phyloP scores from a whole-genome alignment of 92 coral and sea anemone species.

The Scolanthus callimorphus region DNA sequence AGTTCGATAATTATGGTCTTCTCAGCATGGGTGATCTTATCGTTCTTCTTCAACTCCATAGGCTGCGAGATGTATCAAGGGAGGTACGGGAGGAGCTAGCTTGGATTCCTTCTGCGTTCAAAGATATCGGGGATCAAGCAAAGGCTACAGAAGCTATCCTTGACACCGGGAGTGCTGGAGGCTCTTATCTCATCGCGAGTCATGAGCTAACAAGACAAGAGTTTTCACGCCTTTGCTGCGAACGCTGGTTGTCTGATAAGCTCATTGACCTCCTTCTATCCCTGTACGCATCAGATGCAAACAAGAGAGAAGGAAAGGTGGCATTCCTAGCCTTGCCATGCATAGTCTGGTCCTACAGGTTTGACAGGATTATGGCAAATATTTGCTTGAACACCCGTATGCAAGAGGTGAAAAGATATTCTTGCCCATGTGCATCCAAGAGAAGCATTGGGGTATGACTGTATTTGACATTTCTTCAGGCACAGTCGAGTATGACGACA shows the following conservation, averaged over 20 bases:
- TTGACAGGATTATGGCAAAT: not conserved
- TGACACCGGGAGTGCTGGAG: slow-evolving; percentile 6
- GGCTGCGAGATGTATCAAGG: slow-evolving; percentile 1
- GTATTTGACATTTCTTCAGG: not conserved
- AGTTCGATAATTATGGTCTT: slow-evolving; percentile 5
- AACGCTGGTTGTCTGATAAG: not conserved
- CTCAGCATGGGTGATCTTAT: slow-evolving; percentile 1
- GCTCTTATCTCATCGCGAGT: not conserved
- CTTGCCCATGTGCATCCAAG: not conserved
- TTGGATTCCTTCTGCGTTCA: slow-evolving; percentile 8
- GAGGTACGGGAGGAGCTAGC: slow-evolving; percentile 3
- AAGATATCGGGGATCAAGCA: slow-evolving; percentile 1
- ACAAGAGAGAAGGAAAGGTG: not conserved
- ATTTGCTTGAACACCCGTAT: not conserved
- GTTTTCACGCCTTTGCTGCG: slow-evolving; percentile 4
- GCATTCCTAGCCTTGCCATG: not conserved
- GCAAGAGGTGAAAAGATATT: not conserved
- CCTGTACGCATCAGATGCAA: not conserved
- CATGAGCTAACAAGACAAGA: slow-evolving; percentile 11
- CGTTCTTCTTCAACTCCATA: slow-evolving; percentile 1
- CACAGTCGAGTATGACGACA: not conserved
- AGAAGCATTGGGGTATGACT: not conserved
- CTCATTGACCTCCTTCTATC: slow-evolving; percentile 2
- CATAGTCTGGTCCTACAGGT: not conserved
- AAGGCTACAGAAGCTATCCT: slow-evolving; percentile 2